These are phyloP conservation scores for Drosophila rubida DNA, from an alignment of 2,888 invertebrate species.

Conservation along the genomic window DNA sequence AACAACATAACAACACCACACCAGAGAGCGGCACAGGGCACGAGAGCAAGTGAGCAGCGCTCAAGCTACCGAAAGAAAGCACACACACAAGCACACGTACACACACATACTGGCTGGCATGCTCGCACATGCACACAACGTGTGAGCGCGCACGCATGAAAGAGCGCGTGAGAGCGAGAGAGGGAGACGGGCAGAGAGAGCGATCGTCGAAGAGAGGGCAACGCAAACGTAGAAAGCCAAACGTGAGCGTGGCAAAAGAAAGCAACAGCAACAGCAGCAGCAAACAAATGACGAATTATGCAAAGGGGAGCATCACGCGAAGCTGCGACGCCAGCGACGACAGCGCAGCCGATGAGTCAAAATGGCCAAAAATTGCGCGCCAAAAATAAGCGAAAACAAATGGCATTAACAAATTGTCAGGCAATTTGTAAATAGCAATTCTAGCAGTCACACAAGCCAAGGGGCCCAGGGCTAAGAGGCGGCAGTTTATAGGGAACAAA, in stretches of 20 bases:
- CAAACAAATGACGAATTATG: slow-evolving; percentile 59
- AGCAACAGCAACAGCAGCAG: slow-evolving; percentile 37
- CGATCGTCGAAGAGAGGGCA: slow-evolving; percentile 27
- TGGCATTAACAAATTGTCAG: slow-evolving; percentile 54
- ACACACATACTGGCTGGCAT: too few relatives aligned
- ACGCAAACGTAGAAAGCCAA: slow-evolving; percentile 62
- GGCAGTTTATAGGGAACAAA: not conserved
- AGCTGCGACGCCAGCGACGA: slow-evolving; percentile 30
- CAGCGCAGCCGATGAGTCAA: slow-evolving; percentile 53
- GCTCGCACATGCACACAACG: slow-evolving; percentile 21
- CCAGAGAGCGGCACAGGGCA: slow-evolving; percentile 20
- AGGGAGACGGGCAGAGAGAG: slow-evolving; percentile 17
- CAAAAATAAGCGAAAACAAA: slow-evolving; percentile 50
- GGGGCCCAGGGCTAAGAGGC: not conserved
- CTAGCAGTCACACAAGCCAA: slow-evolving; percentile 40
- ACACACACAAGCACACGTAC: not conserved
- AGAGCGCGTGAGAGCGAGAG: slow-evolving; percentile 2
- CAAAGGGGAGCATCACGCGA: slow-evolving; percentile 56
- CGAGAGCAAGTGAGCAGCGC: slow-evolving; percentile 7
- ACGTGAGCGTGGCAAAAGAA: slow-evolving; percentile 62
- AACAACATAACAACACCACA: slow-evolving; percentile 15
- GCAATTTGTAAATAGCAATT: slow-evolving; percentile 57
- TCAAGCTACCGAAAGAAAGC: slow-evolving; percentile 19
- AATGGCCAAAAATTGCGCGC: slow-evolving; percentile 57
- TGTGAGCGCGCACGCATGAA: slow-evolving; percentile 1